These are phyloP conservation scores for Melanophora roralis DNA, from an alignment of 2,888 invertebrate species.

Conservation along the genomic window DNA sequence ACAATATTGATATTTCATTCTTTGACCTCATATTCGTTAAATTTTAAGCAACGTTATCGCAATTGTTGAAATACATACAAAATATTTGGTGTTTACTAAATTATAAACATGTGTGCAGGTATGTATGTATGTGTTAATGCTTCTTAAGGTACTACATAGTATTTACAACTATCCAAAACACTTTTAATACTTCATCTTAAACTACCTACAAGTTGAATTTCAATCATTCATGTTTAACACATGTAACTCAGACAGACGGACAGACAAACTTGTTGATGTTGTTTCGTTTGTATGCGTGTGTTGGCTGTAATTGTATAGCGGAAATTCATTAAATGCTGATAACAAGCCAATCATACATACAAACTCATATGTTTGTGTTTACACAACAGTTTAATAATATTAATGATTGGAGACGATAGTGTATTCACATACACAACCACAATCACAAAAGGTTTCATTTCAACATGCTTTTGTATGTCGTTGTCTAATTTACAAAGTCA, in stretches of 20 bases:
- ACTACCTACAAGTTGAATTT: constrained; percentile 32
- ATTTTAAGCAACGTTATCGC: not conserved
- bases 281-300: not conserved
- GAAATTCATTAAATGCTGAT: constrained; percentile 33
- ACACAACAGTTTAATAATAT: not conserved
- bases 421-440: not conserved
- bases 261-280: constrained; percentile 56
- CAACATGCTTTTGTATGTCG: no score
- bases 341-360: not conserved
- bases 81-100: not conserved
- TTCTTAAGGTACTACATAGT: no score
- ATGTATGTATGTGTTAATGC: no score
- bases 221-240: constrained; percentile 51
- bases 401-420: not conserved
- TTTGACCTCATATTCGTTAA: not conserved
- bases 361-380: not conserved
- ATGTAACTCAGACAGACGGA: constrained; percentile 37
- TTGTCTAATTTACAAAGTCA: no score
- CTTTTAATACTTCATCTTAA: no score
- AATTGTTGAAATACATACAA: not conserved
- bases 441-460: not conserved
- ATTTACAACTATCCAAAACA: no score
- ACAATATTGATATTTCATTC: not conserved
- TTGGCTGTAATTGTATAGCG: constrained; percentile 27
- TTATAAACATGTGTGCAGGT: no score